Conservation (phyloP, 2,113 vertebrate genomes). For the Upupa epops region DNA sequence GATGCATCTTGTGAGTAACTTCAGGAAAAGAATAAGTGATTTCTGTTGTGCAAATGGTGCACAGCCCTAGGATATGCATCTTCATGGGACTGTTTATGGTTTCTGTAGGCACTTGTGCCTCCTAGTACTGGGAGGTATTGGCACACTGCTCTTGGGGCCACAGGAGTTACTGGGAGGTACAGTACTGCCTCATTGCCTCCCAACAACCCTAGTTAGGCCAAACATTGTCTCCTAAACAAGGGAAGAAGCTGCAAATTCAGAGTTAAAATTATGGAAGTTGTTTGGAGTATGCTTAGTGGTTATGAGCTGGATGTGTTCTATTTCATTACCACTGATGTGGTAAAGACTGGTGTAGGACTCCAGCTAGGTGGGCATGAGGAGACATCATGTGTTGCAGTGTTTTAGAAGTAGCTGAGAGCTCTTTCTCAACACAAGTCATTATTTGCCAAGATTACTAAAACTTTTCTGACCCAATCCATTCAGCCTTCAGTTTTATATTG, state of each 20-base stretch:
- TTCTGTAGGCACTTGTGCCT: background rate
- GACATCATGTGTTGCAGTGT: background rate
- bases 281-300: background rate
- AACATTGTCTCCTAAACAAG: background rate
- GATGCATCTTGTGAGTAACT: background rate
- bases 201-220: background rate
- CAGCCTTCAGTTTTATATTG: slow-evolving; percentile 40
- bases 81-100: background rate
- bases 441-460: slow-evolving; percentile 32
- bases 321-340: background rate
- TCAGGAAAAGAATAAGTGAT: background rate
- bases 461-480: background rate
- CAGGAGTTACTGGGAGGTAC: background rate
- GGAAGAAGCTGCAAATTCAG: background rate
- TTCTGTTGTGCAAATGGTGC: background rate
- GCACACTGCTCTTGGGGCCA: background rate
- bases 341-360: background rate
- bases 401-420: background rate
- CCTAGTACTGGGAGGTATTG: background rate
- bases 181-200: background rate
- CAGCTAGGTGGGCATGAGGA: background rate
- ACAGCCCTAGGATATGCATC: background rate
- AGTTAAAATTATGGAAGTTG: background rate
- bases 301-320: background rate
- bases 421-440: background rate